Percentiles rank a stretch among this genome's conserved stretches.
Conservation (phyloP, 2,113 vertebrate genomes). For the Siniperca chuatsi region DNA sequence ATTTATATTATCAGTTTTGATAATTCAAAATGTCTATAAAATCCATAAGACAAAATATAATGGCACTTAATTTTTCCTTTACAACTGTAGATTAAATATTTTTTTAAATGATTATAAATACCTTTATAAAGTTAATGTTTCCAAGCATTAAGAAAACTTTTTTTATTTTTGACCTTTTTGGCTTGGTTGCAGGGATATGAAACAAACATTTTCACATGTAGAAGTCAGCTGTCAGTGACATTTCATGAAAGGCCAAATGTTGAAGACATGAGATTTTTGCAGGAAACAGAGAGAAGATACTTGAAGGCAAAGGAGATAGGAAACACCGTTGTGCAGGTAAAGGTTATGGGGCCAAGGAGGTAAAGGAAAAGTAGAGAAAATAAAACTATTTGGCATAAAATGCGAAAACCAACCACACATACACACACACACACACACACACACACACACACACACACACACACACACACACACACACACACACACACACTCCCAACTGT, state of each 20-base stretch:
- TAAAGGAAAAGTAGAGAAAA: slow-evolving; percentile 18
- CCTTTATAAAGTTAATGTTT: neutral
- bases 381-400: slow-evolving; percentile 6
- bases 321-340: slow-evolving; percentile 2
- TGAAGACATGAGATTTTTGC: neutral
- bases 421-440: too few species aligned
- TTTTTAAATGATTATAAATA: neutral
- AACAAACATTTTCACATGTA: slow-evolving; percentile 17
- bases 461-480: too few species aligned
- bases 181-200: neutral
- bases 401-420: neutral
- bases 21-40: neutral
- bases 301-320: neutral
- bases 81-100: neutral
- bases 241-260: slow-evolving; percentile 53
- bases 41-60: neutral
- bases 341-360: slow-evolving; percentile 17
- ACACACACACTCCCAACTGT: neutral
- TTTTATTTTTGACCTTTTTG: neutral
- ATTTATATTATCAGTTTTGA: neutral
- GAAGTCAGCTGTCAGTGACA: slow-evolving; percentile 29
- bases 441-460: too few species aligned
- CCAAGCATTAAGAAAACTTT: neutral
- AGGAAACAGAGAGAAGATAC: neutral
- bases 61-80: neutral